Base-by-base conservation (phyloP, 1,140 invertebrate genomes). In the Cydia pomonella region DNA sequence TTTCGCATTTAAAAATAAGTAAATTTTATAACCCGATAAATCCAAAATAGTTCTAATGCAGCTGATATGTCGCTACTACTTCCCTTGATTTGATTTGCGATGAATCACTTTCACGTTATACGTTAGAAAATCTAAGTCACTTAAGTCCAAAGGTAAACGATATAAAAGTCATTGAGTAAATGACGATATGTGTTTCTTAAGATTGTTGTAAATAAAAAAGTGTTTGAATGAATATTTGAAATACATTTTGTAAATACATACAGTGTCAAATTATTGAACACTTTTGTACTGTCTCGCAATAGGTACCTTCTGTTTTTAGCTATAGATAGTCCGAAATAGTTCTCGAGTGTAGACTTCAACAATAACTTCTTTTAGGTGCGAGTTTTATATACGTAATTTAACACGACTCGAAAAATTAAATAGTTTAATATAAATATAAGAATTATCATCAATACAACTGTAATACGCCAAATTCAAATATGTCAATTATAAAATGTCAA, bases 181-280 rank as follows among this genome's bases (percentile, higher is more conserved):
- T 59, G 18, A 59, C 53, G 53, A 59, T 59, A 59, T 59, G 53
- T 59, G 21, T 44, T 53, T 18, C 50, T 53, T 53, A 53, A 47
- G 13, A 47, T 47, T 7, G 0, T 18, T 18, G 10, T 21, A n/a
- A 53, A 53, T 53, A 18, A 53, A 53, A 16, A 53, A 18, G 33
- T 38, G 10, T 38, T 38, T 9, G 10, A 38, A 10, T n/a, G n/a
- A 4, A 7, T 33, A 44, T 44, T 1, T 13, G 41, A 53, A 53
- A 18, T 18, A 44, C 4, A 18, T 18, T 21, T 53, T 44, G 3
- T 13, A 41, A 10, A n/a, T n/a, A n/a, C n/a, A n/a, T n/a, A 2
- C 38, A 41, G 41, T 13, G 41, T 44, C 41, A 12, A 44, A 12
- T 44, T 1, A 44, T 44, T 44, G 41, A 44, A 16, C 41, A 44